phyloP scores from a whole-genome alignment of 2,888 invertebrate species.

The Plagodis pulveraria region DNA sequence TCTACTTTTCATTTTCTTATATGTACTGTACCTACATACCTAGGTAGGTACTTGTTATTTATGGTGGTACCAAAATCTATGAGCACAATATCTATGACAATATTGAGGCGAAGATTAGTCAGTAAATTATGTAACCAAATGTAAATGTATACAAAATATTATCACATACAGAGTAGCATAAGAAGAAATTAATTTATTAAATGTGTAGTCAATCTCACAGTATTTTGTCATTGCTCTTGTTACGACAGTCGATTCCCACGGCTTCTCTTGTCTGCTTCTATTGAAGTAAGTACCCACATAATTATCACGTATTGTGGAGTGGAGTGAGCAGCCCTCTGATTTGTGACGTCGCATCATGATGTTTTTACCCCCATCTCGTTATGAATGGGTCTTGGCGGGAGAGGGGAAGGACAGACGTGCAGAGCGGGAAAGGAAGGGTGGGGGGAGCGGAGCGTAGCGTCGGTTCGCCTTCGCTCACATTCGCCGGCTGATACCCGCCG shows the following conservation, averaged over 20 bases:
- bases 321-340: conserved; percentile 51
- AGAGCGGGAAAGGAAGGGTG: conserved; percentile 35
- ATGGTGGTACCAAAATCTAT: not conserved
- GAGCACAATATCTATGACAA: too few species aligned
- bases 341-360: conserved; percentile 40
- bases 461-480: conserved; percentile 54
- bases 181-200: conserved; percentile 17
- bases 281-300: conserved; percentile 54
- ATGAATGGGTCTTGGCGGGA: conserved; percentile 56
- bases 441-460: conserved; percentile 42
- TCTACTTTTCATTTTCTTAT: too few species aligned
- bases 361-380: conserved; percentile 71
- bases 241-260: conserved; percentile 53
- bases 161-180: conserved; percentile 19
- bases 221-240: conserved; percentile 31
- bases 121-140: conserved; percentile 2
- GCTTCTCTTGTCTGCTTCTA: conserved; percentile 31
- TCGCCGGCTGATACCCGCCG: conserved; percentile 71
- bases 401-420: conserved; percentile 43
- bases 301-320: conserved; percentile 57
- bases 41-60: too few species aligned
- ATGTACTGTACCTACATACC: too few species aligned
- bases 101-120: not conserved
- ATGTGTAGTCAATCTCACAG: conserved; percentile 28
- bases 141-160: too few species aligned